A percentile compares a stretch with the other conserved stretches of the same genome.
Evolutionary conservation across 2,888 invertebrate genomes (phyloP).

Genomic region (Ferrisia virgata): DNA sequence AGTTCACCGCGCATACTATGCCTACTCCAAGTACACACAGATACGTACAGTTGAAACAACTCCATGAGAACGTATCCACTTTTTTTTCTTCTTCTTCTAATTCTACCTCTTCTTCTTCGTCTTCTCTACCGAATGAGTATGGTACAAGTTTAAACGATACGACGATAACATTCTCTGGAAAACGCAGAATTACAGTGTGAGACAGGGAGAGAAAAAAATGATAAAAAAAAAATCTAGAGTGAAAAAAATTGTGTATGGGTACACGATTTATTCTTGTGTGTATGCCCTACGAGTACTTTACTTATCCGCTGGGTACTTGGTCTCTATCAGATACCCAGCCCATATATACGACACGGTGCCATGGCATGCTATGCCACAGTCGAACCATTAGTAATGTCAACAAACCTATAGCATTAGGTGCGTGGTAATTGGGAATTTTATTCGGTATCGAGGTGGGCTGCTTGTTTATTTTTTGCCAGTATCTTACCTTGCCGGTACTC

Average conservation of each 20-base stretch:
- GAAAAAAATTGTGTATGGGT: background rate
- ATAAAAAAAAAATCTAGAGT: background rate
- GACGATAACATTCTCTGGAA: background rate
- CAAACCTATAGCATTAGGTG: background rate
- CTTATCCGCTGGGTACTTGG: too few species aligned
- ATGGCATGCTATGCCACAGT: too few species aligned
- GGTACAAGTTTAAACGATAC: background rate
- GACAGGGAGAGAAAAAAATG: background rate
- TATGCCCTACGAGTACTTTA: too few species aligned
- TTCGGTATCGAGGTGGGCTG: background rate
- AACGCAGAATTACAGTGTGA: background rate
- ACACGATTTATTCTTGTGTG: background rate
- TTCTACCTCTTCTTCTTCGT: background rate
- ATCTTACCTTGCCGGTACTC: too few species aligned
- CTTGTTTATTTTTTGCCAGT: background rate
- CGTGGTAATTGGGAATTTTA: background rate
- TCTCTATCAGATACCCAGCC: background rate
- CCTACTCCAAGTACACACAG: background rate
- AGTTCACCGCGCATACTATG: background rate
- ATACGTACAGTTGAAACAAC: background rate
- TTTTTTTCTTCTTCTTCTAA: background rate
- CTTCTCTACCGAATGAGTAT: too few species aligned
- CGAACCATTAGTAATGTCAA: background rate
- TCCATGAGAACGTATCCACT: slow-evolving; percentile 19
- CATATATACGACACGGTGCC: background rate